Evolutionary conservation across 2,113 vertebrate genomes (phyloP), one percentile per base, ranked within the genome.

Genomic region (Syngnathus floridae): DNA sequence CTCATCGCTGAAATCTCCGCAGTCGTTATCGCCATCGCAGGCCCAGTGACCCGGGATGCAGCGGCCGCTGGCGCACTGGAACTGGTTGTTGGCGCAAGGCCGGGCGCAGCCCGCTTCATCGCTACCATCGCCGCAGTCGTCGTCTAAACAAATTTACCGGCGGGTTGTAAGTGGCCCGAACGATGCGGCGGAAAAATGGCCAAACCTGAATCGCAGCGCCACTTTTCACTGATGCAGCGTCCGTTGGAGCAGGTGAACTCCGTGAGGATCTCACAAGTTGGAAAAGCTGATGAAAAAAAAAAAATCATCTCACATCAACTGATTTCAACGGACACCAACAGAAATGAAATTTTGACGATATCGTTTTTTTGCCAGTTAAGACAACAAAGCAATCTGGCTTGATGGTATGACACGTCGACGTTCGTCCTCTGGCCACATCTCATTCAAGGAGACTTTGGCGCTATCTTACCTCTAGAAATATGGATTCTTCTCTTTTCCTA

Each of bases 11-110:
- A 92, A 95, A 72, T 99, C 97, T 2, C 94, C 97, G 43, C 97
- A 99, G 88, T 99, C 97, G 4, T 99, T 96, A 84, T 99, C 95
- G 0, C 95, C 95, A 57, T 99, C 97, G 45, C 97, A 99, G 0
- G 90, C 91, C 97, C 97, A 99, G 7, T 99, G 93, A 10, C 87
- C 88, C 0, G 95, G 95, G 71, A 98, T 94, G 14, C 97, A 99
- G 60, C 94, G 91, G 2, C 95, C 95, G 13, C 88, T 97, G 19
- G 82, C 85, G 67, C 97, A 99, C 70, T 92, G 88, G 89, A 96
- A 98, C 76, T 99, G 95, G 11, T 82, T 81, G 14, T 92, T 90
- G 69, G 92, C 90, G 70, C 97, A 99, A 0, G 93, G 93, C 73
- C 92, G 93, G 51, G 90, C 46, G 31, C 97, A 99, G 69, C 92